Base-by-base conservation (phyloP, 2,113 vertebrate species). In the Oncorhynchus nerka region DNA sequence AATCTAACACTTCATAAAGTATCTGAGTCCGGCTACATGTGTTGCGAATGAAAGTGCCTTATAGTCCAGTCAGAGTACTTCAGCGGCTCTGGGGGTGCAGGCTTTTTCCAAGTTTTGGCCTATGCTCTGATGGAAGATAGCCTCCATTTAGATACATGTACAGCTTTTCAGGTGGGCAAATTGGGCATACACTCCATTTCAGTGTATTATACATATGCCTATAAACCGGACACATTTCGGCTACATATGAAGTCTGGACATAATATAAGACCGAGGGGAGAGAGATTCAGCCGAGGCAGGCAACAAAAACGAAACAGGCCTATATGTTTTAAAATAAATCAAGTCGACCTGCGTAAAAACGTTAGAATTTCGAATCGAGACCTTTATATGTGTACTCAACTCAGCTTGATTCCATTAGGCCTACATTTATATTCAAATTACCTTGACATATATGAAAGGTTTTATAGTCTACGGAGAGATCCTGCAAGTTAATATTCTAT, bases 1-100 rank as follows among this genome's bases (percentile, higher is more conserved):
- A 55, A 59, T 57, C 70, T 71, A 71, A 19, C 45, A 51, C 22
- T 71, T 49, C 24, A 71, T 71, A 28, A 57, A 26, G 15, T 48
- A 51, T 22, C 22, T 8, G 20, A 11, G 49, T 28, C 49, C 13
- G 49, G 51, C 12, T 55, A 26, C 48, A 71, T 57, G 19, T 71
- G 70, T 49, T 8, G 70, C 24, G 49, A 49, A 71, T 71, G 19
- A 55, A 71, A 57, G 70, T 19, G 48, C 15, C 51, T 5, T 55
- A 12, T 55, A 28, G 26, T 59, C 49, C 24, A 30, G 26, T 22
- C 28, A 49, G 55, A 57, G 70, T 55, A 22, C 22, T 62, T 22
- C 59, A 62, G 20, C 59, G 20, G 51, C 16, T 55, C 5, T 55
- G 16, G n/a, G 22, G 59, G n/a, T 22, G 59, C 5, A 62, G 59